Percentiles rank a stretch among this genome's conserved stretches.
These are phyloP conservation scores for Sinohyriopsis cumingii DNA, from an alignment of 2,888 invertebrate species.

Conservation along the genomic window DNA sequence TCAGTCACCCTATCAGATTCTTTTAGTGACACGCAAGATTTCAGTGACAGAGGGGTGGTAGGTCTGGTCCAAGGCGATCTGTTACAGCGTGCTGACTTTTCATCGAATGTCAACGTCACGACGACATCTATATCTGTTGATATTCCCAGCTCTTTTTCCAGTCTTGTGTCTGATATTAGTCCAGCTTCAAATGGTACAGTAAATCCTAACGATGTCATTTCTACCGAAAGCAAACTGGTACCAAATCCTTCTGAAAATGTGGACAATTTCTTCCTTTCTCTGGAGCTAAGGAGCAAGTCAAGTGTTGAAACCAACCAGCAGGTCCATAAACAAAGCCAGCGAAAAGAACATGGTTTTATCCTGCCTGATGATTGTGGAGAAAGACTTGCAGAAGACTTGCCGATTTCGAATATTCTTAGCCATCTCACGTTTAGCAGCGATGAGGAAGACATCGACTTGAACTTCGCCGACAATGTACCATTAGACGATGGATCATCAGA, in stretches of 20 bases:
- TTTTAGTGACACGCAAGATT: too few species aligned
- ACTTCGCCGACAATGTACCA: slow-evolving; percentile 53
- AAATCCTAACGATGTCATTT: slow-evolving; percentile 40
- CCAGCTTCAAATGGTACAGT: slow-evolving; percentile 22
- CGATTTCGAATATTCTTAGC: slow-evolving; percentile 65
- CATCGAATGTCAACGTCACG: neutral
- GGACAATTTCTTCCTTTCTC: slow-evolving; percentile 85
- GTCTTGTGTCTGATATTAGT: slow-evolving; percentile 36
- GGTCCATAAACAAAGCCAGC: slow-evolving; percentile 19
- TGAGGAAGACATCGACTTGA: slow-evolving; percentile 58
- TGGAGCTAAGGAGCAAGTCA: slow-evolving; percentile 73
- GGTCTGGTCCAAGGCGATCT: too few species aligned
- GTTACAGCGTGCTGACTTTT: too few species aligned
- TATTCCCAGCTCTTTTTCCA: slow-evolving; percentile 27
- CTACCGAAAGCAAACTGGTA: slow-evolving; percentile 1
- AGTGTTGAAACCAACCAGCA: slow-evolving; percentile 17
- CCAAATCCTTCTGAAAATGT: slow-evolving; percentile 32
- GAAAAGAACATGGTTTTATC: slow-evolving; percentile 26
- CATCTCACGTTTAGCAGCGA: slow-evolving; percentile 67
- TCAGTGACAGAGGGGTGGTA: too few species aligned
- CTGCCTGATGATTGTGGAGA: slow-evolving; percentile 16
- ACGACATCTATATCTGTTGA: slow-evolving; percentile 19
- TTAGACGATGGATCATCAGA: slow-evolving; percentile 55
- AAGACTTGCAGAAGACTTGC: slow-evolving; percentile 42
- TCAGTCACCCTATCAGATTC: too few species aligned